A percentile compares a stretch with the other conserved stretches of the same genome.
Evolutionary conservation across 2,797 vertebrate species (phyloP).

Genomic region (Semaprochilodus insignis): DNA sequence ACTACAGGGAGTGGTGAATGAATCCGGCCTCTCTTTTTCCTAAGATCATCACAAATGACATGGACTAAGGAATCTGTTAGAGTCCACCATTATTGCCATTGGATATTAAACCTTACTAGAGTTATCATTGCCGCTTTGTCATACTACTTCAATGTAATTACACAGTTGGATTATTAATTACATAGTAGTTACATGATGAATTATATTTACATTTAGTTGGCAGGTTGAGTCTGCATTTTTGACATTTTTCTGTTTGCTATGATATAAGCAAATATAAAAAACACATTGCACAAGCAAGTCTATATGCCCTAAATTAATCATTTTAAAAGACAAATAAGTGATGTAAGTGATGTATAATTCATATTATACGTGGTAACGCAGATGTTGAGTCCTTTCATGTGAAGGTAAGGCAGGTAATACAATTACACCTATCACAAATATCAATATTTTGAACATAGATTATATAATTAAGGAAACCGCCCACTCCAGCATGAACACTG

Average conservation of each 20-base stretch:
- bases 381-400: neutral
- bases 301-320: no score
- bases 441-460: conserved; percentile 11
- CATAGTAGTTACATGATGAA: no score
- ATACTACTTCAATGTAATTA: no score
- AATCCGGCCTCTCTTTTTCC: neutral
- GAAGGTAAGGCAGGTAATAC: neutral
- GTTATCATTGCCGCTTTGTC: no score
- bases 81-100: neutral
- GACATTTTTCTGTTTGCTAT: no score
- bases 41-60: conserved; percentile 11
- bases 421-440: neutral
- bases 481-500: neutral
- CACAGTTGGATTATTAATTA: no score
- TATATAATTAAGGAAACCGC: neutral
- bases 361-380: neutral
- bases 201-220: neutral
- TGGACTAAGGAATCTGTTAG: neutral
- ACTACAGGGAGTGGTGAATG: neutral
- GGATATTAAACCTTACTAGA: no score
- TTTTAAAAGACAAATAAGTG: no score
- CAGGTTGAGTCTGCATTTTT: no score
- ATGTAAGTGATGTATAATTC: neutral
- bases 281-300: no score
- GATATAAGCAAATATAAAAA: no score